Conservation (phyloP, 1,140 invertebrate genomes). For the Chelonus insularis region DNA sequence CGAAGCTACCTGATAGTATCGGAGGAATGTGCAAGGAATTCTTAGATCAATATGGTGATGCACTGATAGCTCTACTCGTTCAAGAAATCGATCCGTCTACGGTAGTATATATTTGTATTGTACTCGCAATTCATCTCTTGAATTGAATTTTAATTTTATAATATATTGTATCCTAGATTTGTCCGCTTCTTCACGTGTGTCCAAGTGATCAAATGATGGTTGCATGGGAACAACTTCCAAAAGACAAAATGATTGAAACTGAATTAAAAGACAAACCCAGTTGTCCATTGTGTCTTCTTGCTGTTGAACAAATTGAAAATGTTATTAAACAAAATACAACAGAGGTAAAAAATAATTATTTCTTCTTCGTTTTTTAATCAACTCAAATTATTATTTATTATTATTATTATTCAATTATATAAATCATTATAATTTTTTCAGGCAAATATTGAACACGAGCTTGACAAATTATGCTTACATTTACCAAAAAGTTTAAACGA, state of each 20-base stretch:
- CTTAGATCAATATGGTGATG: slow-evolving; percentile 74
- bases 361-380: neutral
- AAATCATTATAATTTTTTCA: too few species aligned
- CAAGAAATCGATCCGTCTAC: slow-evolving; percentile 79
- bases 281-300: slow-evolving; percentile 82
- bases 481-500: slow-evolving; percentile 66
- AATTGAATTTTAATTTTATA: too few species aligned
- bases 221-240: slow-evolving; percentile 44
- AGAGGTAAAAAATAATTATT: slow-evolving; percentile 62
- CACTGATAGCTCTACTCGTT: slow-evolving; percentile 75
- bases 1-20: slow-evolving; percentile 68
- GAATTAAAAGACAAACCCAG: slow-evolving; percentile 63
- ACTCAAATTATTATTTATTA: slow-evolving; percentile 15
- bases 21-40: slow-evolving; percentile 72
- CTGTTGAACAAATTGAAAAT: slow-evolving; percentile 71
- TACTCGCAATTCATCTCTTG: too few species aligned
- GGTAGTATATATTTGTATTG: slow-evolving; percentile 57
- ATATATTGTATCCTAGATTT: slow-evolving; percentile 40
- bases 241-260: slow-evolving; percentile 60
- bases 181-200: slow-evolving; percentile 66
- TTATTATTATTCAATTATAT: too few species aligned
- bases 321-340: slow-evolving; percentile 72
- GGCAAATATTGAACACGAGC: slow-evolving; percentile 70
- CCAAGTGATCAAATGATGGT: slow-evolving; percentile 53
- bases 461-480: slow-evolving; percentile 74